These are phyloP conservation scores for Periphyllus acericola DNA, from an alignment of 2,888 invertebrate species.

Conservation along the genomic window DNA sequence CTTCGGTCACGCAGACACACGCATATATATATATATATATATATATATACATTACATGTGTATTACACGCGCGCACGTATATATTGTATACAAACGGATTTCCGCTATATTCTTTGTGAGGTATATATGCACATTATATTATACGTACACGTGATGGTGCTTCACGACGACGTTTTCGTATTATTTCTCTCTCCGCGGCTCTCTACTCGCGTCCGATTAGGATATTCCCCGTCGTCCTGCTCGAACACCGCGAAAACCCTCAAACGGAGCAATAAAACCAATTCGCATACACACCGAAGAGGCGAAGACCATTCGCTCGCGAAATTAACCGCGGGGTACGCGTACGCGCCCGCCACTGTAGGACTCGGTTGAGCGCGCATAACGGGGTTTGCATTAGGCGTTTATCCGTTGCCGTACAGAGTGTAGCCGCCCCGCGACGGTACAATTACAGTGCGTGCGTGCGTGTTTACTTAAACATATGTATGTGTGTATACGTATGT, in stretches of 20 bases:
- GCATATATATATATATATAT: not conserved
- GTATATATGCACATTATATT: not conserved
- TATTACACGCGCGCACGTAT: too few relatives aligned
- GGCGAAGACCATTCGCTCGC: conserved; percentile 46
- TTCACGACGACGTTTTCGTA: not conserved
- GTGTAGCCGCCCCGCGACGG: too few relatives aligned
- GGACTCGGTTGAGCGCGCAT: conserved; percentile 16
- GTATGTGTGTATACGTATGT: not conserved
- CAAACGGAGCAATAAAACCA: conserved; percentile 53
- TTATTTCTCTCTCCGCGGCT: not conserved
- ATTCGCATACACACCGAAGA: conserved; percentile 26
- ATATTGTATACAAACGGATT: conserved; percentile 7
- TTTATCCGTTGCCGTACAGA: conserved; percentile 18
- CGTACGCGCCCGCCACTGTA: conserved; percentile 1
- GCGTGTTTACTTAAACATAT: not conserved
- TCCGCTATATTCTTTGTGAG: not conserved
- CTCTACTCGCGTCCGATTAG: not conserved
- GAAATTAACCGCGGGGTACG: conserved; percentile 46
- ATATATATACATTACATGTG: too few relatives aligned
- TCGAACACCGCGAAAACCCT: not conserved
- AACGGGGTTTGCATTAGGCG: conserved; percentile 32
- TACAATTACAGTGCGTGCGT: too few relatives aligned
- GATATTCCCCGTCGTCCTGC: not conserved
- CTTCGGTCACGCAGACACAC: not conserved
- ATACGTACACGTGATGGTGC: not conserved